Evolutionary conservation across 2,797 vertebrate genomes (phyloP), one percentile per base, ranked within the genome.

Genomic region (Bryconaethiops microstoma): DNA sequence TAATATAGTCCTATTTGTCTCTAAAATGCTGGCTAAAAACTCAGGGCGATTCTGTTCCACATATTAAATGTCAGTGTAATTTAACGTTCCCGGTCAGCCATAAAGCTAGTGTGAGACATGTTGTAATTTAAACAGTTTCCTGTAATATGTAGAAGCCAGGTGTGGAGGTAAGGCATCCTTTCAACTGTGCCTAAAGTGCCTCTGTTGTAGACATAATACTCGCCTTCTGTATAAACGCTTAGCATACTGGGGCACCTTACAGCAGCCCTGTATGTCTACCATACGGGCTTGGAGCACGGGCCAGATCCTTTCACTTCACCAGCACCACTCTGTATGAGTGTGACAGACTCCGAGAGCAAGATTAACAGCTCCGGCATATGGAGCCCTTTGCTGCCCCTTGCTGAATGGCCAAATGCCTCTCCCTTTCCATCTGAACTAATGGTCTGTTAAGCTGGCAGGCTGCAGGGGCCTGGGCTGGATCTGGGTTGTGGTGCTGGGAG

Each of bases 361-460:
- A 93, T 93, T 92, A 92, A 94, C 55, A 87, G 89, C 83, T 84
- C 86, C 19, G 72, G 85, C 82, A 87, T 91, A 91, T 87, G 88
- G 87, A 89, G 86, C 83, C 79, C 84, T 79, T 81, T 79, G 62
- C 80, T 93, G 86, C 83, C 79, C 84, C 80, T 81, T 79, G 62
- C 80, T 93, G 88, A 92, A 89, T 71, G 50, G 88, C 90, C 91
- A 92, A 91, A 89, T 91, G 74, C 92, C 90, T 89, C 86, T 86
- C 84, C 88, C 85, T 92, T 87, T 93, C 87, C 91, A 77, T 87
- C 86, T 91, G 90, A 93, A 90, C 89, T 92, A 92, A 94, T 92
- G 88, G 90, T 86, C 85, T 90, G 87, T 90, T 90, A 89, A 88
- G 84, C 86, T 83, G 84, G 86, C 85, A 85, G 88, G 16, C 55